Evolutionary conservation across 2,113 vertebrate genomes (phyloP).

Genomic region (Mormoops blainvillei): DNA sequence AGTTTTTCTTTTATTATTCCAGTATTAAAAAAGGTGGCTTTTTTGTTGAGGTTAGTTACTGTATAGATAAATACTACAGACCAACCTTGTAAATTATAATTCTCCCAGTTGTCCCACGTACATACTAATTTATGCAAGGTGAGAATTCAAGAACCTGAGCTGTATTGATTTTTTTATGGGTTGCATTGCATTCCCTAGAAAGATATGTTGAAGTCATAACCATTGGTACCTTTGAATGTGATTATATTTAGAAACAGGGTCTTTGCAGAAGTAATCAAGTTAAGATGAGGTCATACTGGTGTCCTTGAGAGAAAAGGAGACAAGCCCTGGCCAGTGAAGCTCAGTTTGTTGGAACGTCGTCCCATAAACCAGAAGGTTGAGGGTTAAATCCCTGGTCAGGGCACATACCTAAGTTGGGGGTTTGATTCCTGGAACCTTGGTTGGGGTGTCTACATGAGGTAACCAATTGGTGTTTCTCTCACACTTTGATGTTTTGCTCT

Average conservation of each 20-base stretch:
- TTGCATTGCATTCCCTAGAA: neutral
- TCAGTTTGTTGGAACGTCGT: no score
- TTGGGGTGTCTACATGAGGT: no score
- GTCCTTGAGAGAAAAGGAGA: neutral
- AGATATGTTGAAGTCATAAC: neutral
- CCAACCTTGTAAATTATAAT: neutral
- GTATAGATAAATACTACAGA: neutral
- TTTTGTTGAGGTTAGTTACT: neutral
- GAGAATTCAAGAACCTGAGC: neutral
- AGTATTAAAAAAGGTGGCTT: neutral
- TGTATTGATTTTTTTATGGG: neutral
- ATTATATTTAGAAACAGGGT: neutral
- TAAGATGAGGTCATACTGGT: neutral
- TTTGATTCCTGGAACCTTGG: no score
- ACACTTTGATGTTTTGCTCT: no score
- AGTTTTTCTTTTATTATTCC: neutral
- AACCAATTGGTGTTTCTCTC: no score
- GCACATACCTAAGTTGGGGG: no score
- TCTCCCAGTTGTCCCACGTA: neutral
- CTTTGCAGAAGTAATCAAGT: neutral
- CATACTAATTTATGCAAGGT: neutral
- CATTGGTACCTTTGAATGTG: neutral
- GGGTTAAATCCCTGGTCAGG: no score
- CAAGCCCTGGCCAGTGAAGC: no score
- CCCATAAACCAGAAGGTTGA: no score